Evolutionary conservation across 2,113 vertebrate genomes (phyloP).

Genomic region (Egretta garzetta): DNA sequence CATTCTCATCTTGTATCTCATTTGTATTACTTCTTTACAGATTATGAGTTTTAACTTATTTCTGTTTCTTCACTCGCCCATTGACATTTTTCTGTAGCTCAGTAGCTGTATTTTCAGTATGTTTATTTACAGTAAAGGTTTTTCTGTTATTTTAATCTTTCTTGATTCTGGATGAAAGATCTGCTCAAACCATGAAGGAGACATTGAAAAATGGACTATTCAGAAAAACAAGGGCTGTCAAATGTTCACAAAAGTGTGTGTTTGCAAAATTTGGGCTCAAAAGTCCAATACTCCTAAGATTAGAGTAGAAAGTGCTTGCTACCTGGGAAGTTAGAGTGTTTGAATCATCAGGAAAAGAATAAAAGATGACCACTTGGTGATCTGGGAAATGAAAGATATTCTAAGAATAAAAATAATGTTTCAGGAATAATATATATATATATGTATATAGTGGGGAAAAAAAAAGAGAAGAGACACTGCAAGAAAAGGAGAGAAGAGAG

Average conservation of each 20-base stretch:
- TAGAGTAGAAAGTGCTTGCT: neutral
- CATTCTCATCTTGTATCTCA: neutral
- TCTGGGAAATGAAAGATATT: neutral
- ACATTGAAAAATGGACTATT: neutral
- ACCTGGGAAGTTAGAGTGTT: neutral
- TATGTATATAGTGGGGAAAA: neutral
- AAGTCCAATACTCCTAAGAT: neutral
- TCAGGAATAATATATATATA: neutral
- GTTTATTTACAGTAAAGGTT: neutral
- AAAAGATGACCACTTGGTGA: neutral
- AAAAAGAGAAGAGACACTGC: neutral
- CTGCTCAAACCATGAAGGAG: neutral
- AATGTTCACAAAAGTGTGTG: rapidly evolving
- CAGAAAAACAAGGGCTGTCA: neutral
- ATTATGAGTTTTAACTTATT: neutral
- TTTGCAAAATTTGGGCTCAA: neutral
- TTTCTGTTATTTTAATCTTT: neutral
- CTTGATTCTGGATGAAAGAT: neutral
- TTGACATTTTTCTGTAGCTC: neutral
- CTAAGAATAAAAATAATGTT: neutral
- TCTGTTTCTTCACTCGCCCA: neutral
- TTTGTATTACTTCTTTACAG: neutral
- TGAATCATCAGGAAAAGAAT: neutral
- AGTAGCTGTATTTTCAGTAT: neutral
- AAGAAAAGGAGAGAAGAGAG: neutral